These are phyloP conservation scores for Bothrops alternatus DNA, from an alignment of 2,797 vertebrate species.

Conservation along the genomic window DNA sequence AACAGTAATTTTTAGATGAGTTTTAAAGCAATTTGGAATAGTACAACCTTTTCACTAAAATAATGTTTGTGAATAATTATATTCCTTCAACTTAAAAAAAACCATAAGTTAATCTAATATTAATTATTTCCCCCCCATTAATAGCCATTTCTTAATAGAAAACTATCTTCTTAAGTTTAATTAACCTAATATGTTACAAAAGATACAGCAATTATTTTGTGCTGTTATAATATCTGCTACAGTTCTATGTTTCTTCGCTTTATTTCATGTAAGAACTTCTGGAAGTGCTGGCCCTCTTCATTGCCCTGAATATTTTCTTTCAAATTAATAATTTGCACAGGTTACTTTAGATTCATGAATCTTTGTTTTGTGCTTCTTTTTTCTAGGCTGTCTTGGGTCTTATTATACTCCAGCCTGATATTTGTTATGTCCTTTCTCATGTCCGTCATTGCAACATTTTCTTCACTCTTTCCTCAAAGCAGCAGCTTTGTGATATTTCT, in stretches of 20 bases:
- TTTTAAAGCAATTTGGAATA: background rate
- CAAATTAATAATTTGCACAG: background rate
- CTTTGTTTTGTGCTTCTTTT: constrained; percentile 27
- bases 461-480: constrained; percentile 89
- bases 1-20: background rate
- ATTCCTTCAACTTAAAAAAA: background rate
- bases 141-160: background rate
- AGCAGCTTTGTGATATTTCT: constrained; percentile 87
- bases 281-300: background rate
- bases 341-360: background rate
- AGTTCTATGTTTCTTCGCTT: constrained; percentile 9
- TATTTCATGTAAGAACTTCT: background rate
- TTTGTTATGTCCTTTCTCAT: constrained; percentile 92
- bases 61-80: background rate
- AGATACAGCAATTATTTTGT: background rate
- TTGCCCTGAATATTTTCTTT: constrained; percentile 23
- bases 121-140: background rate
- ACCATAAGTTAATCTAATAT: background rate
- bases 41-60: background rate
- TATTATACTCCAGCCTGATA: constrained; percentile 87
- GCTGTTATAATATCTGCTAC: background rate
- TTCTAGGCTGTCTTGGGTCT: constrained; percentile 92
- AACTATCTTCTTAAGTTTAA: background rate
- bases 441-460: constrained; percentile 88
- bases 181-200: background rate